Conservation (phyloP, 2,888 invertebrate genomes). For the Abrostola tripartita region DNA sequence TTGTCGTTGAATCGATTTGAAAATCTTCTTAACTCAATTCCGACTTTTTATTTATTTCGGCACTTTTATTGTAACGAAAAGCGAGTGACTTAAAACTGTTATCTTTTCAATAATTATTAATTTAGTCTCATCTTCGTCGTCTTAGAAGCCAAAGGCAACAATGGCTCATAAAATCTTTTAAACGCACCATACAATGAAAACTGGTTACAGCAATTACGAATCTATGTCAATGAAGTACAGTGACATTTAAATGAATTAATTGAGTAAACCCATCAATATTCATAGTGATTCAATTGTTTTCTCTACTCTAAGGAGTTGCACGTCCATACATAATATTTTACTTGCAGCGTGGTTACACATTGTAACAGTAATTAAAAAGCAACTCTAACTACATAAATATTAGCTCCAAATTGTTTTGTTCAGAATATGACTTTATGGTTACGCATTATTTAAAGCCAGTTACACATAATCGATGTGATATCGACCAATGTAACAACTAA, state of each 20-base stretch:
- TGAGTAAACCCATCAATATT: constrained; percentile 46
- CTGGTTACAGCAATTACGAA: constrained; percentile 25
- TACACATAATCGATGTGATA: constrained; percentile 34
- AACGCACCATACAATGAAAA: constrained; percentile 10
- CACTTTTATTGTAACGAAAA: no score
- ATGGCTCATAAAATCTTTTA: constrained; percentile 11
- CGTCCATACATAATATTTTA: constrained; percentile 24
- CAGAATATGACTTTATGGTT: constrained; percentile 2
- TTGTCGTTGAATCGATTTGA: constrained; percentile 1
- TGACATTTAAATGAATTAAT: constrained; percentile 47
- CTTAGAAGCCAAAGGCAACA: neutral
- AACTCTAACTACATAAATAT: constrained; percentile 3
- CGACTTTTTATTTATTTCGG: neutral
- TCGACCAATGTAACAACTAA: constrained; percentile 26
- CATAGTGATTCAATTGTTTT: constrained; percentile 54
- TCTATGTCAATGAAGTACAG: constrained; percentile 35
- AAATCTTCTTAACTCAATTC: neutral
- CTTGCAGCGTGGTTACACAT: constrained; percentile 3
- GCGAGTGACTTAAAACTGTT: no score
- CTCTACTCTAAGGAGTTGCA: constrained; percentile 45
- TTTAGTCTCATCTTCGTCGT: neutral
- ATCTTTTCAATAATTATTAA: no score
- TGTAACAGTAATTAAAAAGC: constrained; percentile 8
- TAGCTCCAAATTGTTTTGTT: constrained; percentile 19
- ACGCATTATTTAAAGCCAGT: constrained; percentile 36